Evolutionary conservation across 2,888 invertebrate genomes (phyloP).

Genomic region (Eretmocerus hayati): DNA sequence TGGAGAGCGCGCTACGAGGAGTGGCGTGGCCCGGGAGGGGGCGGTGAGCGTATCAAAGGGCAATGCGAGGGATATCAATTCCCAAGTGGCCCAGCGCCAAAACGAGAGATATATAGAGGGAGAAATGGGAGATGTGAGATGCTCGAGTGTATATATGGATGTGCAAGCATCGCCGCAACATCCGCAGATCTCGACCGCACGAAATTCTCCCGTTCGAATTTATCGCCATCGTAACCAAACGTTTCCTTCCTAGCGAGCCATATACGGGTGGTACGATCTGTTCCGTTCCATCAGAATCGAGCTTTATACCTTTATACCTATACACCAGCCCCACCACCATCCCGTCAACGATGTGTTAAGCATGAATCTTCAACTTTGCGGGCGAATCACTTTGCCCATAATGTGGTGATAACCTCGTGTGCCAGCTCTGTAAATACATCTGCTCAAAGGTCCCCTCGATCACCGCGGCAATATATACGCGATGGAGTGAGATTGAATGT

Average conservation of each 20-base stretch:
- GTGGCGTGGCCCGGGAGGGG: not conserved
- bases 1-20: not conserved
- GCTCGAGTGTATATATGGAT: conserved; percentile 8
- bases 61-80: conserved; percentile 45
- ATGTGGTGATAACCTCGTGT: conserved; percentile 18
- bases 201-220: conserved; percentile 42
- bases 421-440: no score
- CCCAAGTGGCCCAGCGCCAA: no score
- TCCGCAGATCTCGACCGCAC: conserved; percentile 43
- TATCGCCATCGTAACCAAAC: conserved; percentile 36
- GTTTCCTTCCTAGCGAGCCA: conserved; percentile 35
- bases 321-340: not conserved
- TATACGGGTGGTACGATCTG: no score
- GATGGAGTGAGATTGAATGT: no score
- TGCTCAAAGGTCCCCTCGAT: no score
- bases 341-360: conserved; percentile 8
- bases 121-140: not conserved
- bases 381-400: conserved; percentile 15
- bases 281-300: no score
- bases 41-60: conserved; percentile 40
- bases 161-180: conserved; percentile 30
- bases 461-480: no score
- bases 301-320: not conserved
- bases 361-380: conserved; percentile 8
- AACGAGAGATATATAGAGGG: not conserved